These are phyloP conservation scores for Nannoperca australis DNA, from an alignment of 2,797 vertebrate genomes.

Conservation along the genomic window DNA sequence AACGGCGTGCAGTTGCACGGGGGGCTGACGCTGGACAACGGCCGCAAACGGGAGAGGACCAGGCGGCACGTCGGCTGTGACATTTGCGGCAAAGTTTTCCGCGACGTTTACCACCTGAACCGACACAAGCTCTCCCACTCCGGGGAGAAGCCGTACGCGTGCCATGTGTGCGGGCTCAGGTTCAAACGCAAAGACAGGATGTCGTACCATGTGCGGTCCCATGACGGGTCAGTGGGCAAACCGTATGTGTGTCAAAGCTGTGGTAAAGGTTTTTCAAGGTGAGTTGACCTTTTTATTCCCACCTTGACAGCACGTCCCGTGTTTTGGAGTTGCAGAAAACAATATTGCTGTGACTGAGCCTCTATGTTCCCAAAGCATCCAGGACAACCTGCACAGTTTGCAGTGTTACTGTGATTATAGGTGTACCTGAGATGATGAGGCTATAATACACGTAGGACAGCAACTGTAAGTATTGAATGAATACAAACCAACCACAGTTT, in stretches of 20 bases:
- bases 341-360: not conserved
- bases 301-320: not conserved
- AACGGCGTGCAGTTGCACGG: constrained; percentile 78
- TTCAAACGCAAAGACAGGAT: constrained; percentile 99
- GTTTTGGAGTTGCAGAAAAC: not conserved
- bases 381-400: not conserved
- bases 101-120: constrained; percentile 98
- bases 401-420: not conserved
- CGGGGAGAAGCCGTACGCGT: constrained; percentile 99
- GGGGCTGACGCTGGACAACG: constrained; percentile 78
- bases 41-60: constrained; percentile 94
- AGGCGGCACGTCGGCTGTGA: constrained; percentile 98
- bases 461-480: not conserved
- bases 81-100: constrained; percentile 98
- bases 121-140: constrained; percentile 99
- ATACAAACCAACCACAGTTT: not conserved
- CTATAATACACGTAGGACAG: not conserved
- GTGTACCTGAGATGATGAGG: not conserved
- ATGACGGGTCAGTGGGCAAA: constrained; percentile 98
- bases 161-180: constrained; percentile 95
- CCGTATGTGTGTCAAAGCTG: constrained; percentile 99
- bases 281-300: constrained; percentile 68
- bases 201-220: constrained; percentile 98
- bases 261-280: constrained; percentile 99
- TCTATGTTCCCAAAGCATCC: too few relatives aligned